Percentiles rank a stretch among this genome's conserved stretches.
Evolutionary conservation across 2,113 vertebrate genomes (phyloP).

Genomic region (Elgaria multicarinata): DNA sequence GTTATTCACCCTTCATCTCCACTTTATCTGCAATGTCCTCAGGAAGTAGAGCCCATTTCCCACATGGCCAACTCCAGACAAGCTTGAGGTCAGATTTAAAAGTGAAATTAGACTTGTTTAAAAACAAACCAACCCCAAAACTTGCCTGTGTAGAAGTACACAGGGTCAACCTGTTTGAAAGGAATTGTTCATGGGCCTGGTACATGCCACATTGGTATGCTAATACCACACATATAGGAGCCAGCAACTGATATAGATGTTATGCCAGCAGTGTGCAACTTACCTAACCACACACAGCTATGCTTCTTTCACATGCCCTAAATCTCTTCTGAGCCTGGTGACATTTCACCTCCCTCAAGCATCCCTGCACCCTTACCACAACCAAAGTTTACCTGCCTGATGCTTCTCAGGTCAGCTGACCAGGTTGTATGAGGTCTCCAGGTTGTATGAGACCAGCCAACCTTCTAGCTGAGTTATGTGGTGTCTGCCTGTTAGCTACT

Average conservation of each 20-base stretch:
- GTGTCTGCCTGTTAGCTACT: background rate
- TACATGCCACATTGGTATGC: background rate
- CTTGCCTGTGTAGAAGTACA: background rate
- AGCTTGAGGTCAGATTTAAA: background rate
- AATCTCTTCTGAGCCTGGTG: background rate
- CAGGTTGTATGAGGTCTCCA: background rate
- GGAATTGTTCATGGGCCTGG: background rate
- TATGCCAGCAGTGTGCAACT: background rate
- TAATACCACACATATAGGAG: background rate
- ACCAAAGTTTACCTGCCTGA: background rate
- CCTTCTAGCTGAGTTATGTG: background rate
- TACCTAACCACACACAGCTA: background rate
- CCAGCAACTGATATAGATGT: background rate
- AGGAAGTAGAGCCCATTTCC: background rate
- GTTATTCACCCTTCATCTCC: too few species aligned
- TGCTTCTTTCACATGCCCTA: background rate
- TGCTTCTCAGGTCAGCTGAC: background rate
- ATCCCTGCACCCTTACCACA: background rate
- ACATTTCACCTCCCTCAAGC: background rate
- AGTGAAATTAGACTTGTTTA: too few species aligned
- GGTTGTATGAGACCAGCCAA: background rate
- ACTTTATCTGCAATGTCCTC: background rate
- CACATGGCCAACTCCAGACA: background rate
- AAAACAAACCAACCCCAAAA: too few species aligned
- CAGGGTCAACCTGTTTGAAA: background rate